Evolutionary conservation across 2,113 vertebrate species (phyloP), one percentile per base, ranked within the genome.

Genomic region (Nerophis ophidion): DNA sequence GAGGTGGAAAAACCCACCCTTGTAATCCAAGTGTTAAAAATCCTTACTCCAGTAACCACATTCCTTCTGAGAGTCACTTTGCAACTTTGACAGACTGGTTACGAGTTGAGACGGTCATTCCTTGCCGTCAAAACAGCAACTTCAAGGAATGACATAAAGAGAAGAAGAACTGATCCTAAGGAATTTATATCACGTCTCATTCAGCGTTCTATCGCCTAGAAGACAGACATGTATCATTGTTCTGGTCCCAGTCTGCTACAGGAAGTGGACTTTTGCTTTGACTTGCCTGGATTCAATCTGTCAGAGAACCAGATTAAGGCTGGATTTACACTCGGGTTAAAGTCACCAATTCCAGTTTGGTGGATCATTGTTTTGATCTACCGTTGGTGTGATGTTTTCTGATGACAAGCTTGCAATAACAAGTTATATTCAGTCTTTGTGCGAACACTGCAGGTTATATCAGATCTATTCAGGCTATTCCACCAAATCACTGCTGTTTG

Each of bases 61-160:
- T 72, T 65, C 6, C 26, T 15, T 13, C 66, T 1, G 80, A 85
- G 0, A 49, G 35, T 17, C 72, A 78, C 49, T 84, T 16, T 35
- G 0, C 69, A 11, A 66, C 15, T 16, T 11, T 89, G 60, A 61
- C 55, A 7, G 67, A 84, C 53, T 90, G 87, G 85, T 0, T 72
- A 35, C 81, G 72, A 60, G 15, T 65, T n/a, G 11, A 59, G 4
- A n/a, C 14, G 17, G 55, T 15, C 33, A 56, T 19, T 42, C 36
- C 16, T 19, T 44, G 40, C 12, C 10, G 36, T 33, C 63, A 46
- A 12, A 69, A 68, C 7, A 68, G 1, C 4, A 68, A 74, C 45
- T 84, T 13, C 68, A 67, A 48, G n/a, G 42, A 76, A 57, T 61
- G 54, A 60, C 46, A 35, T 47, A 54, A 38, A 63, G 46, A 35